These are phyloP conservation scores for Tetheella fluctuosa DNA, from an alignment of 2,888 invertebrate species.

Conservation along the genomic window DNA sequence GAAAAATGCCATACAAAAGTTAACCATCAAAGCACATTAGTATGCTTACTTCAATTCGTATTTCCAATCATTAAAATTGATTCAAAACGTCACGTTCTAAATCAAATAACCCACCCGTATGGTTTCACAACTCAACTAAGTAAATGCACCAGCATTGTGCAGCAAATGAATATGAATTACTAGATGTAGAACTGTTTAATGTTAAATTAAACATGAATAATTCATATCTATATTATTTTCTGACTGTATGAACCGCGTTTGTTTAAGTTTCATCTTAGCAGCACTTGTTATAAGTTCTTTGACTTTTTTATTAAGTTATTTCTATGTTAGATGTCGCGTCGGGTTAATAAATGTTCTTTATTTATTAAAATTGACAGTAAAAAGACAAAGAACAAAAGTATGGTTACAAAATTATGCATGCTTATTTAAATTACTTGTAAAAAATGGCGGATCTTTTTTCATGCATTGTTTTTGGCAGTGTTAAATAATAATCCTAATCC, in stretches of 20 bases:
- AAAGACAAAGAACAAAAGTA: too few relatives aligned
- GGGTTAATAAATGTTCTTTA: background rate
- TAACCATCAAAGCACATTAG: too few relatives aligned
- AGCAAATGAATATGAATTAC: slow-evolving; percentile 40
- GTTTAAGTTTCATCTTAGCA: slow-evolving; percentile 6
- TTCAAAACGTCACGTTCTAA: too few relatives aligned
- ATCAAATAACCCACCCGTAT: slow-evolving; percentile 21
- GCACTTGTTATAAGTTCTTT: background rate
- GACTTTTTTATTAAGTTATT: background rate
- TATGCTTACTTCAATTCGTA: too few relatives aligned
- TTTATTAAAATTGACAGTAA: background rate
- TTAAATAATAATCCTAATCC: too few relatives aligned
- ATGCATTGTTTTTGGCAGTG: too few relatives aligned
- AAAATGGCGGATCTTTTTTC: too few relatives aligned
- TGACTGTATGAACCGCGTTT: background rate
- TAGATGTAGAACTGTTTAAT: slow-evolving; percentile 36
- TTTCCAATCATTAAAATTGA: too few relatives aligned
- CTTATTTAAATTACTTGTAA: too few relatives aligned
- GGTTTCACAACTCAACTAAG: slow-evolving; percentile 28
- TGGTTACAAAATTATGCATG: too few relatives aligned
- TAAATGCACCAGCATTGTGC: slow-evolving; percentile 29
- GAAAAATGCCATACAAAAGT: too few relatives aligned
- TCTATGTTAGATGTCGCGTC: background rate
- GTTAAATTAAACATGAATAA: slow-evolving; percentile 30
- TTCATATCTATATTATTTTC: slow-evolving; percentile 15